phyloP scores from a whole-genome alignment of 2,797 vertebrate species.

The Hapalemur alaotrensis region DNA sequence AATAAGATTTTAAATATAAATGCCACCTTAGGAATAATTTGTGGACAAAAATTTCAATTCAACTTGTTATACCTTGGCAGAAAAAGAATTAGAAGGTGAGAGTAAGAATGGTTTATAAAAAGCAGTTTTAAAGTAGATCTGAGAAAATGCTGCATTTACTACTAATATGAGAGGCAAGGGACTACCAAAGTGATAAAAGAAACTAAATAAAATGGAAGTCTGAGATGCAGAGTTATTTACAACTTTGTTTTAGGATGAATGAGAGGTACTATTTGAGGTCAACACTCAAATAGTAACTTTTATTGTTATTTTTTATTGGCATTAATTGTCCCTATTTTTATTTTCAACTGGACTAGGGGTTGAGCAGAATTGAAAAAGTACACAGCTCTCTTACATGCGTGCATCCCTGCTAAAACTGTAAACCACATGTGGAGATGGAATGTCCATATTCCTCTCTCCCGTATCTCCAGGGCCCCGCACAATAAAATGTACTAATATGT shows the following conservation, averaged over 20 bases:
- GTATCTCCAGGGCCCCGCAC: background rate
- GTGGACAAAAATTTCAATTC: background rate
- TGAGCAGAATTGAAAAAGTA: no score
- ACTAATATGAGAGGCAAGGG: background rate
- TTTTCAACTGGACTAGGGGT: background rate
- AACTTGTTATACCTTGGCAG: background rate
- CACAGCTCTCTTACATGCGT: no score
- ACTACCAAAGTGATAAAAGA: background rate
- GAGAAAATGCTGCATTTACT: background rate
- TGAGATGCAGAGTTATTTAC: background rate
- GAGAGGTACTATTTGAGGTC: background rate
- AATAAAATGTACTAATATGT: background rate
- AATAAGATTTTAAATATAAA: background rate
- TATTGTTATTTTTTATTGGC: background rate
- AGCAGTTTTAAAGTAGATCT: background rate
- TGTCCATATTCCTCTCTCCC: background rate
- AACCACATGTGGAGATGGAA: fast-evolving
- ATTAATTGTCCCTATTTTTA: background rate
- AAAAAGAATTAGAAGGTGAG: background rate
- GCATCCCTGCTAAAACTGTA: fast-evolving
- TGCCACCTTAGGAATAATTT: background rate
- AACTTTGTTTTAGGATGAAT: background rate
- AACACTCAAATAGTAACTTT: background rate
- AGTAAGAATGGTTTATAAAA: background rate
- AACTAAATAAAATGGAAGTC: background rate